A percentile compares a stretch with the other conserved stretches of the same genome.
Conservation (phyloP, 2,797 vertebrate species). For the Schizothorax lantsangensis region DNA sequence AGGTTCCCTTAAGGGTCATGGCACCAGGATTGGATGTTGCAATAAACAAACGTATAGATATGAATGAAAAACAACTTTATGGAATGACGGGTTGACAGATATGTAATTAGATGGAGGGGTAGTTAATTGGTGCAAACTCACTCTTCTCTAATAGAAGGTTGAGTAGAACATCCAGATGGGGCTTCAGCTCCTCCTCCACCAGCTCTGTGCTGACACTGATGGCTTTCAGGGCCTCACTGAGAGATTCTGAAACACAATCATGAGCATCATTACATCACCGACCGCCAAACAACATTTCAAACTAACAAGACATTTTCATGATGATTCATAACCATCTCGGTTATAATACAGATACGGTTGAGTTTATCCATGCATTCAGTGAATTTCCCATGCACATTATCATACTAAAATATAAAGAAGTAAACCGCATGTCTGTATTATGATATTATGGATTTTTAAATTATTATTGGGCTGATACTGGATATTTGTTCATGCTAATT, state of each 20-base stretch:
- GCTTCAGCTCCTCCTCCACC: constrained; percentile 78
- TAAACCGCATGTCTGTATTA: not conserved
- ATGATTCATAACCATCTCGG: constrained; percentile 14
- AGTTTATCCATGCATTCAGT: constrained; percentile 1
- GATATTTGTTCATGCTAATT: not conserved
- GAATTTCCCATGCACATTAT: not conserved
- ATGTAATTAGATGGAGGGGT: constrained; percentile 2
- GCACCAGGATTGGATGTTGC: not conserved
- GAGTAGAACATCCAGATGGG: constrained; percentile 77
- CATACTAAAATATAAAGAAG: not conserved
- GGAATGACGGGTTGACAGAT: not conserved
- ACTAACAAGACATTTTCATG: constrained; percentile 11
- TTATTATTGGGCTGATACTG: not conserved
- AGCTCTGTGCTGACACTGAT: constrained; percentile 80
- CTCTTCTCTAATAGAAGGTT: constrained; percentile 76
- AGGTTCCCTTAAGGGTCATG: not conserved
- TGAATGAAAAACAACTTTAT: not conserved
- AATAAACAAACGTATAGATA: not conserved
- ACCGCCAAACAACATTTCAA: constrained; percentile 14
- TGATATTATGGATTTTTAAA: not conserved
- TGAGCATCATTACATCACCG: constrained; percentile 8
- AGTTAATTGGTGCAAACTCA: constrained; percentile 64
- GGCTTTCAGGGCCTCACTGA: constrained; percentile 76
- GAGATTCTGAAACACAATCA: constrained; percentile 70
- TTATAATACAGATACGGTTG: not conserved